These are phyloP conservation scores for Matsumyia berberina DNA, from an alignment of 2,888 invertebrate genomes.

Conservation along the genomic window DNA sequence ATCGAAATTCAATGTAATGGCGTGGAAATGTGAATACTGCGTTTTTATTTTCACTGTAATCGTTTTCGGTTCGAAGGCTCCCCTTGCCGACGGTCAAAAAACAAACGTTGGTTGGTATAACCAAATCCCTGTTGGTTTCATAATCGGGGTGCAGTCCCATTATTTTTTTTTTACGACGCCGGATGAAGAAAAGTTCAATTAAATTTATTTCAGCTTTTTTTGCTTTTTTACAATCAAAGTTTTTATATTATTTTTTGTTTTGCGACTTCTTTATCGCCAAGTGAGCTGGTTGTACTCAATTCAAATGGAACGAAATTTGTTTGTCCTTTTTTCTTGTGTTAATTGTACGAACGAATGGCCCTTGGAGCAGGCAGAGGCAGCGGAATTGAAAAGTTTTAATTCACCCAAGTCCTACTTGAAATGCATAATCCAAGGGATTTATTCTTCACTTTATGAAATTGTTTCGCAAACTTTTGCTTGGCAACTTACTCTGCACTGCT, in stretches of 20 bases:
- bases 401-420: constrained; percentile 37
- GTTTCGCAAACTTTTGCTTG: constrained; percentile 51
- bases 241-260: constrained; percentile 14
- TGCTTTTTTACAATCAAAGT: constrained; percentile 22
- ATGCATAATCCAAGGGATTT: constrained; percentile 41
- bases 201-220: constrained; percentile 16
- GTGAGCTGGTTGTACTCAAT: constrained; percentile 11
- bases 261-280: constrained; percentile 7
- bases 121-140: constrained; percentile 8
- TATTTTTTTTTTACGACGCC: not conserved
- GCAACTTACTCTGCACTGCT: constrained; percentile 16
- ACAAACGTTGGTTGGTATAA: constrained; percentile 65
- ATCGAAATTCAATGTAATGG: constrained; percentile 17
- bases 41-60: constrained; percentile 17
- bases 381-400: constrained; percentile 48
- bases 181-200: constrained; percentile 27
- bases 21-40: constrained; percentile 20
- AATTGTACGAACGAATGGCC: constrained; percentile 49
- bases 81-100: constrained; percentile 52
- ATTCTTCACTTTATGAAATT: constrained; percentile 53
- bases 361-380: constrained; percentile 1
- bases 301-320: constrained; percentile 12
- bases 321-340: constrained; percentile 17
- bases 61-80: not conserved
- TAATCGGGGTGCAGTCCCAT: constrained; percentile 28